These are phyloP conservation scores for Chauna torquata DNA, from an alignment of 2,113 vertebrate genomes.

Conservation along the genomic window DNA sequence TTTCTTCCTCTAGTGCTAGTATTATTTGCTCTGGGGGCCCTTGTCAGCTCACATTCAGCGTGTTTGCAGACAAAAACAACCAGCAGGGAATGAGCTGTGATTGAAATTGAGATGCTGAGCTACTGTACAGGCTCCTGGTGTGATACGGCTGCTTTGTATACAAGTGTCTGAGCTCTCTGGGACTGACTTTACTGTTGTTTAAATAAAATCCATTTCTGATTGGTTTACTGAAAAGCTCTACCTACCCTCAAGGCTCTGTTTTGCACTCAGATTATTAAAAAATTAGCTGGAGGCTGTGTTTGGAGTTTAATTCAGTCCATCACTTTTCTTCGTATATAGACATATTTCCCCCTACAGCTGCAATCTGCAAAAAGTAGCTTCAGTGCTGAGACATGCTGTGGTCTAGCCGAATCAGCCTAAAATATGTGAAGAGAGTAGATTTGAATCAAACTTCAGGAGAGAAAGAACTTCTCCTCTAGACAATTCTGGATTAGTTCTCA, in stretches of 20 bases:
- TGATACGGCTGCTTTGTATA: neutral
- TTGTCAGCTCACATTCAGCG: conserved; percentile 37
- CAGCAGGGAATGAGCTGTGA: conserved; percentile 34
- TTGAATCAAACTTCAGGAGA: conserved; percentile 20
- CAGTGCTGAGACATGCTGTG: neutral
- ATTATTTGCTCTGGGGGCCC: conserved; percentile 40
- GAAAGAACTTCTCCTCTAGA: neutral
- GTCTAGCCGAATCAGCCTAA: neutral
- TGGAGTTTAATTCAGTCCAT: conserved; percentile 35
- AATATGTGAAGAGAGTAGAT: neutral
- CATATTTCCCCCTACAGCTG: conserved; percentile 59
- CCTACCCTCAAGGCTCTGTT: conserved; percentile 16
- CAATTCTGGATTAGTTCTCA: neutral
- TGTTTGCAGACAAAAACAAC: conserved; percentile 59
- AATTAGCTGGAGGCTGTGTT: conserved; percentile 52
- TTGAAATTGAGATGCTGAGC: conserved; percentile 57
- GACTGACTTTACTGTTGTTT: conserved; percentile 2
- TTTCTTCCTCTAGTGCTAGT: neutral
- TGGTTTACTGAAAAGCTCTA: conserved; percentile 36
- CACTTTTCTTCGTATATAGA: neutral
- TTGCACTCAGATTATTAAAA: conserved; percentile 1
- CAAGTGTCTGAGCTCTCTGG: conserved; percentile 17
- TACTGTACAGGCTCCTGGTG: conserved; percentile 12
- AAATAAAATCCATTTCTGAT: neutral
- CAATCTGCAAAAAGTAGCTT: conserved; percentile 28